Evolutionary conservation across 2,888 invertebrate genomes (phyloP).

Genomic region (Drosophila buzzatii): DNA sequence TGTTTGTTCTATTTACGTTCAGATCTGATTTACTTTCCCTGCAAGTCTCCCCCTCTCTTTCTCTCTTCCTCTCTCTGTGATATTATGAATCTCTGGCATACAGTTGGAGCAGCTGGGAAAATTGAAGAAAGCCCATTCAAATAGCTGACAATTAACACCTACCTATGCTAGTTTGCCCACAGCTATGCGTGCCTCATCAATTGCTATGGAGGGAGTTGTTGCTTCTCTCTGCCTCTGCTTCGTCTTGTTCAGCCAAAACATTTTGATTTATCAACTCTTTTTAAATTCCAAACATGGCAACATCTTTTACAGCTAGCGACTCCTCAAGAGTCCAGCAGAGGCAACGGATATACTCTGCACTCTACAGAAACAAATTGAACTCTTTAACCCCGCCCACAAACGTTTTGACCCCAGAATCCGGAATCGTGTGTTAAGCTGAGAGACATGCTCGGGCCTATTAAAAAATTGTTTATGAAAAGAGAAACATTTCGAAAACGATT

Average conservation of each 20-base stretch:
- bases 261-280: conserved; percentile 82
- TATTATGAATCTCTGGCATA: conserved; percentile 57
- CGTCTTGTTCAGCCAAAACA: conserved; percentile 31
- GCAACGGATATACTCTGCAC: conserved; percentile 61
- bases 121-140: conserved; percentile 34
- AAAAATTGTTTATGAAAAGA: conserved; percentile 84
- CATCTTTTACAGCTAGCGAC: conserved; percentile 61
- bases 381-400: conserved; percentile 79
- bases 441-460: conserved; percentile 71
- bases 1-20: conserved; percentile 18
- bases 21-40: neutral
- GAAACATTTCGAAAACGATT: conserved; percentile 82
- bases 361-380: conserved; percentile 73
- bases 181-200: conserved; percentile 35
- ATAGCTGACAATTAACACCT: conserved; percentile 75
- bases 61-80: neutral
- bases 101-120: conserved; percentile 5
- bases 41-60: neutral
- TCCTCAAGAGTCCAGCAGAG: conserved; percentile 61
- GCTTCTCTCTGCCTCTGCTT: neutral
- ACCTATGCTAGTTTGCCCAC: conserved; percentile 18
- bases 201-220: conserved; percentile 18
- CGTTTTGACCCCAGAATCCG: conserved; percentile 38
- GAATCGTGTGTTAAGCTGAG: conserved; percentile 13
- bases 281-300: conserved; percentile 72